Conservation (phyloP, 2,888 invertebrate species). For the Junonia oenone region DNA sequence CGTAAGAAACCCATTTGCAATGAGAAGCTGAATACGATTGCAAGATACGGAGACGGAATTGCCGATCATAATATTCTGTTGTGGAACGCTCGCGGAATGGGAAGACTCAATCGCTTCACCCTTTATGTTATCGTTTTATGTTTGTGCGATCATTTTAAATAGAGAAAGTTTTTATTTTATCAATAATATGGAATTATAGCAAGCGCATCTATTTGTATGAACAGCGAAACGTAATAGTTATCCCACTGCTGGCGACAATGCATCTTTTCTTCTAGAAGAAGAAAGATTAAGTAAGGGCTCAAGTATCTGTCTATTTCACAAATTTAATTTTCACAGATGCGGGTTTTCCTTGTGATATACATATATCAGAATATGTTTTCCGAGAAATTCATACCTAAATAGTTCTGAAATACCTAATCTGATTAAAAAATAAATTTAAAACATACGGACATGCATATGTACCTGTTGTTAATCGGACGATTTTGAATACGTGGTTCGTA, state of each 20-base stretch:
- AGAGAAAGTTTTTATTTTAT: background rate
- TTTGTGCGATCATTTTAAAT: background rate
- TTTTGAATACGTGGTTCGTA: too few relatives aligned
- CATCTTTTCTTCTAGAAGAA: too few relatives aligned
- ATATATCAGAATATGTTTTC: too few relatives aligned
- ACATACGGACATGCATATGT: too few relatives aligned
- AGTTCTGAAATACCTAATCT: too few relatives aligned
- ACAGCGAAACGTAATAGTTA: background rate
- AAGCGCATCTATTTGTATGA: background rate
- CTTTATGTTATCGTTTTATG: slow-evolving; percentile 9
- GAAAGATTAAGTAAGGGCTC: background rate
- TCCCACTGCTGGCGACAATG: too few relatives aligned
- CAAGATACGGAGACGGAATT: slow-evolving; percentile 23
- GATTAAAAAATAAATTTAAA: too few relatives aligned
- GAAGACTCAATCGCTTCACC: slow-evolving; percentile 4
- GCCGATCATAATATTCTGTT: slow-evolving; percentile 17
- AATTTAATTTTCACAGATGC: too few relatives aligned
- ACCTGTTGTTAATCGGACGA: too few relatives aligned
- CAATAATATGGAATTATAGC: background rate
- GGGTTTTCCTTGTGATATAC: too few relatives aligned
- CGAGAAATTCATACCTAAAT: too few relatives aligned
- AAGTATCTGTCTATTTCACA: too few relatives aligned
- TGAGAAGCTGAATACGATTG: slow-evolving; percentile 27
- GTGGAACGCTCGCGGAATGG: slow-evolving; percentile 6
- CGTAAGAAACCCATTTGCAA: slow-evolving; percentile 27